Conservation (phyloP, 2,113 vertebrate genomes). For the pig (Sus scrofa) region DNA sequence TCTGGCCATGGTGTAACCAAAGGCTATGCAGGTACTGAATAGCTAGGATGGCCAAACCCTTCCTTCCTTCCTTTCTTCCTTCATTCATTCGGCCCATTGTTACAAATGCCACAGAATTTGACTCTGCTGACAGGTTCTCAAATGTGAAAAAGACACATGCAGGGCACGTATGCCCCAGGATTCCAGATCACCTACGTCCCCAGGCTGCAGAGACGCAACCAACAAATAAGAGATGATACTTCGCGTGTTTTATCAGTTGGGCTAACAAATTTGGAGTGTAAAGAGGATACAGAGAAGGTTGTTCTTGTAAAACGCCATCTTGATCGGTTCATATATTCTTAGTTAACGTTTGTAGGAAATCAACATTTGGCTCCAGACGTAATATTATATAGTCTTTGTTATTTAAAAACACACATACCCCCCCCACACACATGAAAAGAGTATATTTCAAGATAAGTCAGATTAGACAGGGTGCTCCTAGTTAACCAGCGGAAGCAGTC, state of each 20-base stretch:
- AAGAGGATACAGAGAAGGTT: background rate
- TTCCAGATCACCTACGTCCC: background rate
- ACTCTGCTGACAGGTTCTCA: background rate
- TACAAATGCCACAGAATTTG: background rate
- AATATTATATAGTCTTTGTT: constrained; percentile 7
- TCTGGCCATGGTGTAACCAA: background rate
- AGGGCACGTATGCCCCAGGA: background rate
- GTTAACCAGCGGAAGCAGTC: constrained; percentile 52
- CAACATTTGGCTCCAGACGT: background rate
- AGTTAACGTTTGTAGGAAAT: constrained; percentile 25
- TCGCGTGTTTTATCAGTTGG: background rate
- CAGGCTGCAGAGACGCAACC: background rate
- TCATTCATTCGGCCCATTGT: background rate
- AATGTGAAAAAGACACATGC: background rate
- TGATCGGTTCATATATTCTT: background rate
- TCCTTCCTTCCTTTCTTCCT: background rate
- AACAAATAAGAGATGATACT: background rate
- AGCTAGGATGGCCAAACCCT: background rate
- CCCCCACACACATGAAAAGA: background rate
- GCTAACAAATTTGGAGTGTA: background rate
- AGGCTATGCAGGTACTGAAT: background rate
- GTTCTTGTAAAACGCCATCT: constrained; percentile 7
- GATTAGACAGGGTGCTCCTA: constrained; percentile 20
- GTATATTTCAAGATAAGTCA: constrained; percentile 42
- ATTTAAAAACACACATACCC: background rate